Base-by-base conservation (phyloP, 2,888 invertebrate species). In the Melanchra persicariae region DNA sequence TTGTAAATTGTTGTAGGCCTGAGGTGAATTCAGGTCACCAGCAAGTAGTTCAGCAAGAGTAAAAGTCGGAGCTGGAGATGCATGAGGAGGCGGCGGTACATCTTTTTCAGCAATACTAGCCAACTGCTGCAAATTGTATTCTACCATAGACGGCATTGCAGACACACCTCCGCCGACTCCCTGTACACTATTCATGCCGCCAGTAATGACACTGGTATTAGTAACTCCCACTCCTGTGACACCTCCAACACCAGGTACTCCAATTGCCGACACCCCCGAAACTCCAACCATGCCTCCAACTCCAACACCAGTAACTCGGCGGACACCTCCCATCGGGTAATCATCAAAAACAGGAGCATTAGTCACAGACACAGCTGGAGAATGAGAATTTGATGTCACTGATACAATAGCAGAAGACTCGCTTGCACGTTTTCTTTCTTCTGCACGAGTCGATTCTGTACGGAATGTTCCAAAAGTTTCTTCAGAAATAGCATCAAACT, bases 1-100 rank as follows among this genome's bases (percentile, higher is more conserved):
- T 90, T 99, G 98, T 82, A 99, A 96, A 94, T 99, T 99, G 93
- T 98, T 98, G 86, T 98, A 97, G 17, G 98, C 98, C 87, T 98
- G 97, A 85, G 97, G 97, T 1, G 97, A 97, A 85, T 96, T 97
- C 7, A 97, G 92, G 87, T 97, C 97, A 24, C 98, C 98, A 73
- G 97, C 97, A 70, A 98, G 96, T 70, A 98, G 95, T 91, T 98
- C 98, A 10, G 98, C 97, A 81, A 98, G 93, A 70, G 97, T 98
- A 85, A 98, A 98, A 82, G 97, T 96, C 77, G 97, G 97, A 92
- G 97, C 91, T 88, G 97, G 93, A 84, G 97, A 91, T 88, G 96
- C 94, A 91, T 96, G 90, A 84, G 96, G 92, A 40, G 96, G 94
- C 58, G 97, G 96, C 0, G 96, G 96, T 47, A 94, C 93, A 40